Conservation (phyloP, 2,888 invertebrate species). For the Noctua janthina region DNA sequence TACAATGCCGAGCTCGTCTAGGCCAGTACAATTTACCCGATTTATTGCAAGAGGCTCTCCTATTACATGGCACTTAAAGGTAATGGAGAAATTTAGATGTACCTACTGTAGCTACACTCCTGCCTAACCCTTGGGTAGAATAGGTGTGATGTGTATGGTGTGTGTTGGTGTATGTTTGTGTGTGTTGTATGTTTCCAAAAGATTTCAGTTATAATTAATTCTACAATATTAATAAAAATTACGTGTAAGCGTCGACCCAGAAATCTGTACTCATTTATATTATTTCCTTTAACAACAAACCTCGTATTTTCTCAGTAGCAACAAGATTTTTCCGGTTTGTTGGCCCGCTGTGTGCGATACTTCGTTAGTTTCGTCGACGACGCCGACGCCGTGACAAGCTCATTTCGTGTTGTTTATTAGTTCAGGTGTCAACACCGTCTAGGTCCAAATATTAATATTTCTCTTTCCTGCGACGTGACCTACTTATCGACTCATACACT, state of each 20-base stretch:
- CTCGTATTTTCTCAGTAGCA: constrained; percentile 45
- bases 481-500: constrained; percentile 43
- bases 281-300: constrained; percentile 10
- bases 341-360: constrained; percentile 56
- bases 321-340: constrained; percentile 61
- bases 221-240: background rate
- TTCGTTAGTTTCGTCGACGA: constrained; percentile 62
- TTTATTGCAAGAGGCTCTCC: background rate
- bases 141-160: background rate
- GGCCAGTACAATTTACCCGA: too few relatives aligned
- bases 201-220: constrained; percentile 11
- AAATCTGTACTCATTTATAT: constrained; percentile 27
- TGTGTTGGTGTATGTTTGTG: too few relatives aligned
- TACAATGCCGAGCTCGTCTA: too few relatives aligned
- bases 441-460: constrained; percentile 58
- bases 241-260: background rate
- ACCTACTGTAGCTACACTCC: background rate
- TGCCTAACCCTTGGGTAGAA: background rate
- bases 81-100: background rate
- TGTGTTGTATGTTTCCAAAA: background rate
- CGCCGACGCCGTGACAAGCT: constrained; percentile 57
- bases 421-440: constrained; percentile 60
- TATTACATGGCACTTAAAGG: background rate
- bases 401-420: constrained; percentile 63
- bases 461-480: constrained; percentile 47